These are phyloP conservation scores for Sarcophaga bullata DNA, from an alignment of 1,140 invertebrate genomes.

Conservation along the genomic window DNA sequence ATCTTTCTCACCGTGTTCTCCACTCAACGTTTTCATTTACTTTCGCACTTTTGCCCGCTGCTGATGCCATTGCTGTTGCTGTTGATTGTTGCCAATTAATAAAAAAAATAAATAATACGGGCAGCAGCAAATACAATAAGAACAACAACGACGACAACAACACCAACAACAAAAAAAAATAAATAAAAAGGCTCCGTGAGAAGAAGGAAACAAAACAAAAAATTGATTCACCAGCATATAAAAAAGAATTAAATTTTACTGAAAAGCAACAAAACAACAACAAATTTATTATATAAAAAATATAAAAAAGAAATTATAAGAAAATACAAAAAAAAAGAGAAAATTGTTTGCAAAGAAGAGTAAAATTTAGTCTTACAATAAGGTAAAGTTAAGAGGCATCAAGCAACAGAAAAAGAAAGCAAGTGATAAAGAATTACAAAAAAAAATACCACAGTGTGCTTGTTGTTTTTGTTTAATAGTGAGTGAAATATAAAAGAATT, in stretches of 20 bases:
- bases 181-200: neutral
- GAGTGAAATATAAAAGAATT: neutral
- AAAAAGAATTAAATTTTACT: neutral
- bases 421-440: too few relatives aligned
- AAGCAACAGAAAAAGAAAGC: too few relatives aligned
- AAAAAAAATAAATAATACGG: neutral
- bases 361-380: too few relatives aligned
- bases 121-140: too few relatives aligned
- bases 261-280: constrained; percentile 1
- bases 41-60: neutral
- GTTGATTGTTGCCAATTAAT: constrained; percentile 21
- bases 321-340: neutral
- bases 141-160: neutral
- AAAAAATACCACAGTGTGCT: neutral
- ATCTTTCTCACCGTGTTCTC: neutral
- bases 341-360: neutral
- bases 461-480: neutral
- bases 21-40: neutral
- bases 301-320: neutral
- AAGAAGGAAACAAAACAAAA: neutral
- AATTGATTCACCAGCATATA: neutral
- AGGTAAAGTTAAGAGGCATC: too few relatives aligned
- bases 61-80: neutral
- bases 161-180: neutral
- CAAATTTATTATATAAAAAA: neutral